Evolutionary conservation across 1,140 invertebrate species (phyloP).

Genomic region (Sarcophaga bullata): DNA sequence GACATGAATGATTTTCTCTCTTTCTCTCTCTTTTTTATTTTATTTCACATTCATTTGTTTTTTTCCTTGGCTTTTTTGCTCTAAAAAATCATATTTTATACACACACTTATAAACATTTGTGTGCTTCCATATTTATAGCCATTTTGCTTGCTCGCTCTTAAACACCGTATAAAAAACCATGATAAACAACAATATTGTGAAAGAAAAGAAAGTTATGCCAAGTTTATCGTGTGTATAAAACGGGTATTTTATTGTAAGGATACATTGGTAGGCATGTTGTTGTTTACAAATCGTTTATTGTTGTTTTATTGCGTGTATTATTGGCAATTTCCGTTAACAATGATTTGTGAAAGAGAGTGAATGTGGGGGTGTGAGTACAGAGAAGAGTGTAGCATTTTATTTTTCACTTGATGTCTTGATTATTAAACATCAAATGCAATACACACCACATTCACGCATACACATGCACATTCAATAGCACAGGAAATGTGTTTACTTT

Average conservation of each 20-base stretch:
- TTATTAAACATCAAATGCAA: slow-evolving; percentile 7
- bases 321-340: slow-evolving; percentile 24
- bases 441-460: background rate
- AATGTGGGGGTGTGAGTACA: background rate
- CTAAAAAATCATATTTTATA: background rate
- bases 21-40: no score
- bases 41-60: no score
- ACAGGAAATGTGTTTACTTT: slow-evolving; percentile 6
- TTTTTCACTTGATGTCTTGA: background rate
- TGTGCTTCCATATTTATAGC: background rate
- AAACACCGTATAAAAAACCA: background rate
- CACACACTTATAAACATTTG: background rate
- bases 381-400: background rate
- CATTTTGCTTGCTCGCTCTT: background rate
- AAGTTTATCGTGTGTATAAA: no score
- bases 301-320: slow-evolving; percentile 21
- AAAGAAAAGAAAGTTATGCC: background rate
- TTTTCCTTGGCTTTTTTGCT: no score
- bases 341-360: background rate
- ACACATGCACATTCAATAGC: background rate
- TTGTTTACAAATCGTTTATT: background rate
- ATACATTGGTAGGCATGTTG: background rate
- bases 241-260: no score
- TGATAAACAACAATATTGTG: background rate
- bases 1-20: background rate